Evolutionary conservation across 2,888 invertebrate genomes (phyloP).

Genomic region (Folsomia candida): DNA sequence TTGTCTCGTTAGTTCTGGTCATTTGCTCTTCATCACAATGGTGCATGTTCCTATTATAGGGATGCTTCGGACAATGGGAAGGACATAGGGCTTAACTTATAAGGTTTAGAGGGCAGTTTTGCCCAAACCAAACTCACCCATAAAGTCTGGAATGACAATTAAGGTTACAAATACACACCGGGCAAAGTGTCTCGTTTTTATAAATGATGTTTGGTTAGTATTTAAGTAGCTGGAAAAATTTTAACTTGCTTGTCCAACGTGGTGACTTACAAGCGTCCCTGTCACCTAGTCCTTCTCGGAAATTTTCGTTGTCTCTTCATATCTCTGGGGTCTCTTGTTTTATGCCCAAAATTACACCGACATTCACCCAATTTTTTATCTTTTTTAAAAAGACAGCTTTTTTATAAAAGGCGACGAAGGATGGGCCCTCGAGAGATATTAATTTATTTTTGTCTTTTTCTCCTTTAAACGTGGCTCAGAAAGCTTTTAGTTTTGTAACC

Average conservation of each 20-base stretch:
- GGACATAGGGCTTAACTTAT: background rate
- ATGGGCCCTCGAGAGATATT: background rate
- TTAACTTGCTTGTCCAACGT: background rate
- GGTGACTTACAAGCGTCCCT: slow-evolving; percentile 14
- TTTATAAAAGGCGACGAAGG: background rate
- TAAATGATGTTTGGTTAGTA: background rate
- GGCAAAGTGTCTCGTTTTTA: too few species aligned
- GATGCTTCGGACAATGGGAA: background rate
- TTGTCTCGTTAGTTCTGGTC: background rate
- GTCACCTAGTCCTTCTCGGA: slow-evolving; percentile 7
- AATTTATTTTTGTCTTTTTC: background rate
- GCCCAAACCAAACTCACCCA: too few species aligned
- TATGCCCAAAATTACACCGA: too few species aligned
- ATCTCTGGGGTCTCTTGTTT: background rate
- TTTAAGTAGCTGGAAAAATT: background rate
- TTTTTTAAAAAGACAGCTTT: background rate
- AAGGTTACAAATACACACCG: too few species aligned
- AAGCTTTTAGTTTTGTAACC: too few species aligned
- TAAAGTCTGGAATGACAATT: background rate
- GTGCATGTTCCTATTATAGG: too few species aligned
- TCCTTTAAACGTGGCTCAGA: too few species aligned
- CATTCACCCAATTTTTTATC: too few species aligned
- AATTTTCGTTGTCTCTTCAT: too few species aligned
- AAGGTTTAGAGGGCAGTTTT: background rate
- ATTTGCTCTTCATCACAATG: background rate